Conservation (phyloP, 2,888 invertebrate genomes). For the Andrena haemorrhoa region DNA sequence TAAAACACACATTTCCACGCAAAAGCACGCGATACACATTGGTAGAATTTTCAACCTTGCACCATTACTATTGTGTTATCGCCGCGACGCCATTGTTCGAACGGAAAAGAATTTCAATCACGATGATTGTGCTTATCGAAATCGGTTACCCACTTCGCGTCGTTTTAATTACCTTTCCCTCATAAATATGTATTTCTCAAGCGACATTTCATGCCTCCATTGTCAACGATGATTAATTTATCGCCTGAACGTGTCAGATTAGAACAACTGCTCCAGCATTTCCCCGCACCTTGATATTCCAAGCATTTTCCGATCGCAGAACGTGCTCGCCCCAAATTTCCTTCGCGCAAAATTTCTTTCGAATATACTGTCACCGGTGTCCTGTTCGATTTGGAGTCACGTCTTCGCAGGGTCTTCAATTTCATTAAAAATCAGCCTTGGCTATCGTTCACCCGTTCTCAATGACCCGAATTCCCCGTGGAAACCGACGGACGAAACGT, state of each 20-base stretch:
- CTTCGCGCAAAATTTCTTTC: too few species aligned
- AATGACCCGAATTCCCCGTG: background rate
- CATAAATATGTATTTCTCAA: slow-evolving; percentile 42
- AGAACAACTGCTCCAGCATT: background rate
- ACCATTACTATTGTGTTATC: background rate
- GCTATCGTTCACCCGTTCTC: background rate
- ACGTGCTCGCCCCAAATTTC: too few species aligned
- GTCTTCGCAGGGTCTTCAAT: background rate
- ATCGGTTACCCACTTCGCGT: slow-evolving; percentile 23
- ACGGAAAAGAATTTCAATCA: background rate
- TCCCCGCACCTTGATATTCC: background rate
- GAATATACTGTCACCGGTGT: too few species aligned
- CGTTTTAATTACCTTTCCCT: slow-evolving; percentile 38
- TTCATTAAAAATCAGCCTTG: slow-evolving; percentile 5
- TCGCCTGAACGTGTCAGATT: background rate
- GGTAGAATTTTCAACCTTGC: slow-evolving; percentile 23
- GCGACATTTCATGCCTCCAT: slow-evolving; percentile 26
- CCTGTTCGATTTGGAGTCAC: too few species aligned
- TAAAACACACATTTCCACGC: background rate
- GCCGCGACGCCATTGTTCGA: slow-evolving; percentile 6
- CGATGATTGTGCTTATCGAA: background rate
- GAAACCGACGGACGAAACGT: background rate
- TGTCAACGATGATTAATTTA: slow-evolving; percentile 4
- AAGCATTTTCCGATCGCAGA: background rate
- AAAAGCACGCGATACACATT: background rate